Evolutionary conservation across 2,113 vertebrate species (phyloP), one percentile per base, ranked within the genome.

Genomic region (Zosterops hypoxanthus): DNA sequence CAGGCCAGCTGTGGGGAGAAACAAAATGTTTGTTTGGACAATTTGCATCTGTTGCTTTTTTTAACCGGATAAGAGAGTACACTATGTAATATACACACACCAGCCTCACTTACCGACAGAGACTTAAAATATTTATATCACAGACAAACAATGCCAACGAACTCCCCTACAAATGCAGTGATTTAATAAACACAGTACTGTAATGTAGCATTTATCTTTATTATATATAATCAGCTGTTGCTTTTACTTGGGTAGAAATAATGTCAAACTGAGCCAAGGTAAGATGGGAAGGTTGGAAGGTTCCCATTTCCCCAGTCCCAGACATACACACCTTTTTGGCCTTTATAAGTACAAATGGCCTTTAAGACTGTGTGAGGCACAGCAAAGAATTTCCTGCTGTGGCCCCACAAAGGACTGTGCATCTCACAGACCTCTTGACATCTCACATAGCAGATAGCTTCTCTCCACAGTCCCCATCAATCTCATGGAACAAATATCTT

Each of bases 61-160:
- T 96, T 92, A 94, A 97, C 96, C 89, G 97, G 97, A 98, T 96
- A 94, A 96, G 93, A 94, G 95, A 92, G 97, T 97, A 92, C 95
- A 80, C 95, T 91, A 60, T 75, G 73, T 96, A 97, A 97, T 97
- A 34, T 98, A 98, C 96, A 98, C 97, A 97, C 95, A 97, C 96
- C 97, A 95, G 95, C 96, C 77, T 95, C 96, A 70, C 95, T 97
- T 97, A 95, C 97, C 65, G 41, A 97, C 83, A 92, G 94, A 91
- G 83, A 90, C 95, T 97, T 98, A 97, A 98, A 98, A 98, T 98
- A 98, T 98, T 98, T 98, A 98, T 82, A 95, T 66, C 84, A 33
- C 1, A 0, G 41, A 93, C 98, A 98, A 98, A 98, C 98, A 98
- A 95, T 93, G 95, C 97, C 97, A 91, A 92, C 97, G 97, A 97